A percentile compares a stretch with the other conserved stretches of the same genome.
phyloP scores from a whole-genome alignment of 2,888 invertebrate species.

The Tortrix viridana region DNA sequence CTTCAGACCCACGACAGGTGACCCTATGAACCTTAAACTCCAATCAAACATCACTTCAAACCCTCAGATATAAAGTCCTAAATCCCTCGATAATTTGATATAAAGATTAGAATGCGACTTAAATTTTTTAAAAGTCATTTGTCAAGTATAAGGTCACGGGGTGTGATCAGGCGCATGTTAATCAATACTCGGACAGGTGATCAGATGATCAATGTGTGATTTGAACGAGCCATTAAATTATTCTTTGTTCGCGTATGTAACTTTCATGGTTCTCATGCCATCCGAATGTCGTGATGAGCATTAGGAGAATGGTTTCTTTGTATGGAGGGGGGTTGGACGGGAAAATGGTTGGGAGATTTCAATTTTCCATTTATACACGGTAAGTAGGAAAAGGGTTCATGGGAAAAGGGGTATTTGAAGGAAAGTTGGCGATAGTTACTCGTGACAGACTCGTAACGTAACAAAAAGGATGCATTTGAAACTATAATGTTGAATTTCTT shows the following conservation, averaged over 20 bases:
- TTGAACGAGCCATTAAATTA: slow-evolving; percentile 34
- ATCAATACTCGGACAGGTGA: slow-evolving; percentile 64
- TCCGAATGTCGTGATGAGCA: not conserved
- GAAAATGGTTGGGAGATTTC: no score
- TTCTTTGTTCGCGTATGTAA: slow-evolving; percentile 26
- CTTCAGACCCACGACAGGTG: slow-evolving; percentile 29
- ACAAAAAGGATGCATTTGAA: no score
- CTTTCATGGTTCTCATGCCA: slow-evolving; percentile 28
- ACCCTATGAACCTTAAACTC: slow-evolving; percentile 25
- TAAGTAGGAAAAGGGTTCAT: no score
- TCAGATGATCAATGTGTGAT: slow-evolving; percentile 61
- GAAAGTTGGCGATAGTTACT: no score
- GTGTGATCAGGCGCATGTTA: slow-evolving; percentile 68
- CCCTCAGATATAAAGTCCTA: not conserved
- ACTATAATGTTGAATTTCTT: no score
- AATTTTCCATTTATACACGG: no score
- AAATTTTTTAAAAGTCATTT: slow-evolving; percentile 65
- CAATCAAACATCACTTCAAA: slow-evolving; percentile 4
- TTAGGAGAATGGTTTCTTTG: no score
- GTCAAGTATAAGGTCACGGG: slow-evolving; percentile 70
- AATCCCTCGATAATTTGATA: not conserved
- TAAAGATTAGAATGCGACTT: slow-evolving; percentile 26
- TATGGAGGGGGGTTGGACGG: no score
- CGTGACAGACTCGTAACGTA: no score
- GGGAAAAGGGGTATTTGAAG: no score